These are phyloP conservation scores for Pantala flavescens DNA, from an alignment of 1,140 invertebrate genomes.

Conservation along the genomic window DNA sequence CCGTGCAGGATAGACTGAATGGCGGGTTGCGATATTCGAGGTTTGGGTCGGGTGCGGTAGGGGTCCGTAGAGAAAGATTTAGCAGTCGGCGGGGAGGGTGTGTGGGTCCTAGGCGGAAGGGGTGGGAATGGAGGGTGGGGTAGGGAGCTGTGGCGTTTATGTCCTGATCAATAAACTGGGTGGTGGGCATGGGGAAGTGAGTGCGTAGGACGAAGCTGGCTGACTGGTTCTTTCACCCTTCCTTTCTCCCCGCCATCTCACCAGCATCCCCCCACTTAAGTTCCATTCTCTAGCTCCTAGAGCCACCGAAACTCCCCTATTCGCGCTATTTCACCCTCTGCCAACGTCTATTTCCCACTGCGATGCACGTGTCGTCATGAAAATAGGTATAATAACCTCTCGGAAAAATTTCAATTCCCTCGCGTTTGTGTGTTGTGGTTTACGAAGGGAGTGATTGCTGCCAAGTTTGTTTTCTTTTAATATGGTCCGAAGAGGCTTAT, in stretches of 20 bases:
- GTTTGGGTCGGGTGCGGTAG: neutral
- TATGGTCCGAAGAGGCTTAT: too few relatives aligned
- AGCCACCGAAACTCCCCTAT: neutral
- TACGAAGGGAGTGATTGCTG: too few relatives aligned
- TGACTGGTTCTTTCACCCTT: neutral
- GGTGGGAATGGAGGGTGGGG: neutral
- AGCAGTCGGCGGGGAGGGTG: neutral
- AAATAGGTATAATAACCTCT: too few relatives aligned
- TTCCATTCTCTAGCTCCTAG: neutral
- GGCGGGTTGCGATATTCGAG: neutral
- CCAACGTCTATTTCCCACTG: too few relatives aligned
- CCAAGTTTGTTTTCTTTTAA: too few relatives aligned
- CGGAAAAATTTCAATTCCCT: too few relatives aligned
- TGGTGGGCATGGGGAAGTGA: neutral
- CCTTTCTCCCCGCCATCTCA: neutral
- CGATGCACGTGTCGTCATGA: too few relatives aligned
- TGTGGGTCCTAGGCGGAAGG: neutral
- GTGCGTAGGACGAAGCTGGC: constrained; percentile 1
- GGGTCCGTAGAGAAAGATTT: neutral
- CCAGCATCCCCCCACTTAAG: neutral
- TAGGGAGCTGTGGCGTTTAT: neutral
- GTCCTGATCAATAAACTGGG: constrained; percentile 8
- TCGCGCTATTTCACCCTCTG: neutral
- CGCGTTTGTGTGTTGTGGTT: too few relatives aligned
- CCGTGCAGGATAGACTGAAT: neutral